These are phyloP conservation scores for Urocolius indicus DNA, from an alignment of 2,113 vertebrate species.

Conservation along the genomic window DNA sequence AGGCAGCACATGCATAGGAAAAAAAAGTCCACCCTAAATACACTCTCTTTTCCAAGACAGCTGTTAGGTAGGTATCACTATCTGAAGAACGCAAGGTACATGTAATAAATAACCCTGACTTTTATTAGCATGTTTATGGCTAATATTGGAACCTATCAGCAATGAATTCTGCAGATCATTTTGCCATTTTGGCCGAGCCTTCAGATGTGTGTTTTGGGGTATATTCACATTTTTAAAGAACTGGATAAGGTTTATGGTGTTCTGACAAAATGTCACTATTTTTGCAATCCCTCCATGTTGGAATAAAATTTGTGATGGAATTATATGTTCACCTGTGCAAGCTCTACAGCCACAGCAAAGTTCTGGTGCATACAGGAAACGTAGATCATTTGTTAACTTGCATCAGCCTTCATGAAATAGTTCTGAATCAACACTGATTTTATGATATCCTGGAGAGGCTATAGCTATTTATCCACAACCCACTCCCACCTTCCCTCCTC, in stretches of 20 bases:
- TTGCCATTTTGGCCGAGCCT: not conserved
- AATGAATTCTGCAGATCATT: not conserved
- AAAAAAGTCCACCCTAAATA: not conserved
- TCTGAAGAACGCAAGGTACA: not conserved
- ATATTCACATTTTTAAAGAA: not conserved
- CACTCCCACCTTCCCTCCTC: not conserved
- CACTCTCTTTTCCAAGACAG: not conserved
- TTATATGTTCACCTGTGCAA: not conserved
- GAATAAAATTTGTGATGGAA: not conserved
- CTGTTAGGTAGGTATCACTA: not conserved
- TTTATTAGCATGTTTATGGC: not conserved
- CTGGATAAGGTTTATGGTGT: not conserved
- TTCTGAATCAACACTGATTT: not conserved
- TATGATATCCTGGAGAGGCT: not conserved
- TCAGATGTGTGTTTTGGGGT: not conserved
- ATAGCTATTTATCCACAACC: not conserved
- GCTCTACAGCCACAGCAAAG: not conserved
- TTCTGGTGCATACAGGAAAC: not conserved
- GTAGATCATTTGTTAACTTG: not conserved
- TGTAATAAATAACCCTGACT: not conserved
- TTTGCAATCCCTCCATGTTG: not conserved
- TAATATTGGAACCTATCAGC: not conserved
- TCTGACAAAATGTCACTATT: not conserved
- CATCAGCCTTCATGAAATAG: not conserved
- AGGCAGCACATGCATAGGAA: not conserved